Conservation (phyloP, 2,113 vertebrate genomes). For the Excalfactoria chinensis region DNA sequence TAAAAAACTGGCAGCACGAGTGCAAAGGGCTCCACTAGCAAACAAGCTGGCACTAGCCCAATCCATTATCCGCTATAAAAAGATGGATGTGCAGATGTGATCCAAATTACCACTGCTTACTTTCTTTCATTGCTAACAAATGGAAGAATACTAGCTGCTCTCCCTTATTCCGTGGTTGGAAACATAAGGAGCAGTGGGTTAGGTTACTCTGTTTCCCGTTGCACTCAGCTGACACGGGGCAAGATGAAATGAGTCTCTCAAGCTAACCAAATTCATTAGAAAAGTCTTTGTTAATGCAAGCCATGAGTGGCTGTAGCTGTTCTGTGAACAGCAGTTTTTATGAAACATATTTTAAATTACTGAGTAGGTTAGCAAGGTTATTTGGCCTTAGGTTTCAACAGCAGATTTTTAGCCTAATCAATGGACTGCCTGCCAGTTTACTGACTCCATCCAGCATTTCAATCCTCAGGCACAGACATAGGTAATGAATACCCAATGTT, state of each 20-base stretch:
- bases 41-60: neutral
- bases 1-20: neutral
- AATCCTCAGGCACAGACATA: neutral
- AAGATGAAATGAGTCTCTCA: neutral
- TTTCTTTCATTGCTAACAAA: neutral
- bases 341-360: neutral
- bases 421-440: neutral
- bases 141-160: neutral
- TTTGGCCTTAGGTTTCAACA: neutral
- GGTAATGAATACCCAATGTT: neutral
- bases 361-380: neutral
- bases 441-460: neutral
- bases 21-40: neutral
- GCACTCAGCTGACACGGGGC: neutral
- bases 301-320: neutral
- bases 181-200: neutral
- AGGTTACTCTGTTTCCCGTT: neutral
- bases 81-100: neutral
- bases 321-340: neutral
- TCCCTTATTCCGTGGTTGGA: neutral
- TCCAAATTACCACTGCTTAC: neutral
- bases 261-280: neutral
- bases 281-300: neutral
- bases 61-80: neutral
- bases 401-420: slow-evolving; percentile 21